Percentiles rank a stretch among this genome's conserved stretches.
These are phyloP conservation scores for Acanthosepion lycidas DNA, from an alignment of 2,888 invertebrate species.

Conservation along the genomic window DNA sequence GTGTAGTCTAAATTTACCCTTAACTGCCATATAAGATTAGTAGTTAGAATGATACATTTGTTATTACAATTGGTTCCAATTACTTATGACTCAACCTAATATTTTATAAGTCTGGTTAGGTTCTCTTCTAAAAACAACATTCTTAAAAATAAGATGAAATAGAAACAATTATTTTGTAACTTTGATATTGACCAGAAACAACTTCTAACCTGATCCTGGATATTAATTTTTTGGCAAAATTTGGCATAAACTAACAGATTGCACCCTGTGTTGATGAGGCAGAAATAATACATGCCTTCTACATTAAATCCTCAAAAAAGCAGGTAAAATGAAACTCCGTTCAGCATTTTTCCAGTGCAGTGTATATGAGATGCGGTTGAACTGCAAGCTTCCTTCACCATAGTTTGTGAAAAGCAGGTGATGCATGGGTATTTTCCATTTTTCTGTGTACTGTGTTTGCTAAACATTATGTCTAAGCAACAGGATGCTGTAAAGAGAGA, in stretches of 20 bases:
- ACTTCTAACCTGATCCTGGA: background rate
- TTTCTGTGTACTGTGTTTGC: background rate
- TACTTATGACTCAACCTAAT: too few species aligned
- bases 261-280: background rate
- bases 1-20: too few species aligned
- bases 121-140: too few species aligned
- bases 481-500: background rate
- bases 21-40: too few species aligned
- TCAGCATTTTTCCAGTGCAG: background rate
- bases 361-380: conserved; percentile 9
- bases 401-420: conserved; percentile 16
- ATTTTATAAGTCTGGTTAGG: too few species aligned
- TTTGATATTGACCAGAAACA: background rate
- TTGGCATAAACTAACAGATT: background rate
- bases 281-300: background rate
- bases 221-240: background rate
- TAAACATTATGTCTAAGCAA: background rate
- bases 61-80: too few species aligned
- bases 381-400: background rate
- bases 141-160: background rate
- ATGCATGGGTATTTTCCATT: background rate
- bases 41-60: too few species aligned
- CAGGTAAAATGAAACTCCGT: background rate
- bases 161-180: background rate
- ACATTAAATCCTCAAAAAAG: background rate